Conservation (phyloP, 2,797 vertebrate genomes). For the Muraenolepis orangiensis region DNA sequence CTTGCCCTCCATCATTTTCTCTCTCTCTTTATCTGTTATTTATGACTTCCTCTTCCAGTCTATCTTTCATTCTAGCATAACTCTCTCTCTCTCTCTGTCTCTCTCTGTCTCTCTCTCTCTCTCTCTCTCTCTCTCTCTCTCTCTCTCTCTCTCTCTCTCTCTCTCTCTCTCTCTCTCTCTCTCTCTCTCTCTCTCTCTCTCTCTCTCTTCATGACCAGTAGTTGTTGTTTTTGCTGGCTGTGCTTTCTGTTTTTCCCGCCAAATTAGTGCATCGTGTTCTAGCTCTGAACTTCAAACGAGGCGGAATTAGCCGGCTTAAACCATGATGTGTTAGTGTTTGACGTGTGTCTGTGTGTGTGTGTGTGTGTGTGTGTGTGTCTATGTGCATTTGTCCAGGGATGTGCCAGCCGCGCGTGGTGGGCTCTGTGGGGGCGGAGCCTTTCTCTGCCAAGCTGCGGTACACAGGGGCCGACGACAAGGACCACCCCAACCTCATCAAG, state of each 20-base stretch:
- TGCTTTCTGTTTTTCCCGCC: constrained; percentile 8
- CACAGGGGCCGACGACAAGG: constrained; percentile 83
- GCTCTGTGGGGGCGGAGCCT: constrained; percentile 89
- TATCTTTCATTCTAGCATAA: not conserved
- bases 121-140: too few relatives aligned
- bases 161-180: not conserved
- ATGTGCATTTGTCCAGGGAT: constrained; percentile 73
- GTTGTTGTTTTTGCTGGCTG: constrained; percentile 3
- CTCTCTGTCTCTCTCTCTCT: too few relatives aligned
- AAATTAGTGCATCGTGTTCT: constrained; percentile 19
- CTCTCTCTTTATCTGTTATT: not conserved
- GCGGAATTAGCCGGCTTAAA: not conserved
- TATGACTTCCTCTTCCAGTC: not conserved
- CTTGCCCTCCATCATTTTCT: not conserved
- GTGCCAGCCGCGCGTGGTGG: constrained; percentile 86
- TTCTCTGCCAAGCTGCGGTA: constrained; percentile 93
- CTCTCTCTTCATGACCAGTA: constrained; percentile 8
- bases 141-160: constrained; percentile 4
- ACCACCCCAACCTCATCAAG: constrained; percentile 88
- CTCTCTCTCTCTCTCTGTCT: not conserved
- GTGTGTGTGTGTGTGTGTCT: constrained; percentile 61
- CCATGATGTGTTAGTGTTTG: not conserved
- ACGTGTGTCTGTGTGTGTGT: not conserved
- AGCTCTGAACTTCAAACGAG: constrained; percentile 8
- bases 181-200: constrained; percentile 7